These are phyloP conservation scores for Periphyllus acericola DNA, from an alignment of 2,888 invertebrate genomes.

Conservation along the genomic window DNA sequence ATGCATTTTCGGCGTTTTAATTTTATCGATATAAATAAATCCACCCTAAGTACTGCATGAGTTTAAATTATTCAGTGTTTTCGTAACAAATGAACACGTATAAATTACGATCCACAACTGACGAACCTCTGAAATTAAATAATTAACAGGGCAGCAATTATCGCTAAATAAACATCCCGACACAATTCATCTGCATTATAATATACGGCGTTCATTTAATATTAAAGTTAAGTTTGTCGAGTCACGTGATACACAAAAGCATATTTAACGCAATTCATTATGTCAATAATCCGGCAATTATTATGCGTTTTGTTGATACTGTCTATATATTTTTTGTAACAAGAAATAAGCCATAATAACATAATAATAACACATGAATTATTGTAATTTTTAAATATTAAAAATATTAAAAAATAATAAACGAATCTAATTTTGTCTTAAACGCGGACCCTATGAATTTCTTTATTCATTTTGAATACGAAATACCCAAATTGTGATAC, in stretches of 20 bases:
- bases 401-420: background rate
- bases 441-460: background rate
- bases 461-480: constrained; percentile 2
- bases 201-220: constrained; percentile 4
- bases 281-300: background rate
- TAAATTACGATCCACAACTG: constrained; percentile 32
- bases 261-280: constrained; percentile 22
- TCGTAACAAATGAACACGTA: background rate
- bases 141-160: constrained; percentile 44
- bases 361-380: background rate
- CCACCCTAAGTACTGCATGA: background rate
- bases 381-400: background rate
- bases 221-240: constrained; percentile 35
- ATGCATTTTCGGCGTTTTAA: background rate
- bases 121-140: background rate
- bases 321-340: background rate
- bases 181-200: constrained; percentile 21
- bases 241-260: constrained; percentile 18
- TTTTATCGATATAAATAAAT: background rate
- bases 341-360: background rate
- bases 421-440: background rate
- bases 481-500: background rate
- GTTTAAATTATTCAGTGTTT: background rate
- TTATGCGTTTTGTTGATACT: background rate
- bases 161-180: constrained; percentile 29